Percentiles rank a stretch among this genome's conserved stretches.
Evolutionary conservation across 2,113 vertebrate species (phyloP).

Genomic region (Paramisgurnus dabryanus): DNA sequence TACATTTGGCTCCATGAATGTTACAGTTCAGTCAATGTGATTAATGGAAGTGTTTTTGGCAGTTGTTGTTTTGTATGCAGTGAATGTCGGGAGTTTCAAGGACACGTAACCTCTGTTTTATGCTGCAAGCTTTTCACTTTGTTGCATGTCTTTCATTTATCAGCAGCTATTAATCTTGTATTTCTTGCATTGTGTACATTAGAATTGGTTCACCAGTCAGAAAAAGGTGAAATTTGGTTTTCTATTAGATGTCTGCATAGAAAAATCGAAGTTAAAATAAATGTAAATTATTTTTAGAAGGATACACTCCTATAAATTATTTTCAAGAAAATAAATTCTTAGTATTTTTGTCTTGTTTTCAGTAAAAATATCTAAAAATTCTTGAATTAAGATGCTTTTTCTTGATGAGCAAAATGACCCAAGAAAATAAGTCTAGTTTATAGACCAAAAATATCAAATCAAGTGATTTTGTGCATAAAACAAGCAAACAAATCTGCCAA

Average conservation of each 20-base stretch:
- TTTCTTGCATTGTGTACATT: not conserved
- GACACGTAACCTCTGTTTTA: conserved; percentile 2
- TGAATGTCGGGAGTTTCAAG: conserved; percentile 21
- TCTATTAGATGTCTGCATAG: not conserved
- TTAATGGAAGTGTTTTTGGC: conserved; percentile 16
- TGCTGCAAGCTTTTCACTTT: not conserved
- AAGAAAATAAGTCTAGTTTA: no score
- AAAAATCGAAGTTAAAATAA: not conserved
- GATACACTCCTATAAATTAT: no score
- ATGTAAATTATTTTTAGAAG: no score
- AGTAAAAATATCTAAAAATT: no score
- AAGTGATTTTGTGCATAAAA: no score
- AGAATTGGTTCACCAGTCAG: conserved; percentile 11
- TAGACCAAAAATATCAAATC: no score
- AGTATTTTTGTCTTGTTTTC: no score
- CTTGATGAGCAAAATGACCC: no score
- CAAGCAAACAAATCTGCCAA: no score
- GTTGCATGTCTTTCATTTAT: conserved; percentile 10
- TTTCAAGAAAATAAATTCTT: no score
- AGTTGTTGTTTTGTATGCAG: conserved; percentile 10
- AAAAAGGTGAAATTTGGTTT: conserved; percentile 1
- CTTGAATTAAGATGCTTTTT: no score
- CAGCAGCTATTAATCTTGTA: not conserved
- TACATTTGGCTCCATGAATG: not conserved
- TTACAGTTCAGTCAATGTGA: conserved; percentile 11